phyloP scores from a whole-genome alignment of 2,113 vertebrate species.

The Cephalophus harveyi region DNA sequence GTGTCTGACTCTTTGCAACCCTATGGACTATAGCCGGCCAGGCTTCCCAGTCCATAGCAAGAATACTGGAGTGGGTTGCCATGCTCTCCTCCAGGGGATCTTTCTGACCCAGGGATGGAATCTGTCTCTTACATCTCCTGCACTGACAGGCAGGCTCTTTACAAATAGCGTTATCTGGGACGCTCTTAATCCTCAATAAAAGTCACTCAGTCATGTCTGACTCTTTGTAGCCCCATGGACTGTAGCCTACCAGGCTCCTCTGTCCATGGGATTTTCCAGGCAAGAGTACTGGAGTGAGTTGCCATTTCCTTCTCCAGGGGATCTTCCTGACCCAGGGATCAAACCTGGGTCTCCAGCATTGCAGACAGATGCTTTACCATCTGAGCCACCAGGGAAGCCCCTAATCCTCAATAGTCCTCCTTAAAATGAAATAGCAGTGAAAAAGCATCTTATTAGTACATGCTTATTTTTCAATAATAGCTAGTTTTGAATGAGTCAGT shows the following conservation, averaged over 20 bases:
- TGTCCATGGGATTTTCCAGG: not conserved
- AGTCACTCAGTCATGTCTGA: rapidly evolving
- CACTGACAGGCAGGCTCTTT: not conserved
- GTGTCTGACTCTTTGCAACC: not conserved
- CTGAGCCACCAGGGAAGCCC: not conserved
- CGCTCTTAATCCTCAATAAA: not conserved
- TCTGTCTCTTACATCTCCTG: not conserved
- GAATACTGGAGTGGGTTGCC: not conserved
- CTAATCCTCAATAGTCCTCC: not conserved
- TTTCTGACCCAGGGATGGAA: not conserved
- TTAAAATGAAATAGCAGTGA: not conserved
- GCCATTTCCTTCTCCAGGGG: not conserved
- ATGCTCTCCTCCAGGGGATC: not conserved
- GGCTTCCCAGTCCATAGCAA: not conserved
- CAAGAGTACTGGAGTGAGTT: not conserved
- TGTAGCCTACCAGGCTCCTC: not conserved
- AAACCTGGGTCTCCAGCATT: not conserved
- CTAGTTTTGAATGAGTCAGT: not conserved
- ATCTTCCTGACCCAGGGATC: too few relatives aligned
- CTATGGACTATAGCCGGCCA: not conserved
- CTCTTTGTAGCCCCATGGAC: not conserved
- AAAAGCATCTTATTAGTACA: not conserved
- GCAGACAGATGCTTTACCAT: not conserved
- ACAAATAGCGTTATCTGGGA: not conserved
- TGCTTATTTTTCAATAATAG: not conserved